phyloP scores from a whole-genome alignment of 1,140 invertebrate genomes.

The Hyles euphorbiae region DNA sequence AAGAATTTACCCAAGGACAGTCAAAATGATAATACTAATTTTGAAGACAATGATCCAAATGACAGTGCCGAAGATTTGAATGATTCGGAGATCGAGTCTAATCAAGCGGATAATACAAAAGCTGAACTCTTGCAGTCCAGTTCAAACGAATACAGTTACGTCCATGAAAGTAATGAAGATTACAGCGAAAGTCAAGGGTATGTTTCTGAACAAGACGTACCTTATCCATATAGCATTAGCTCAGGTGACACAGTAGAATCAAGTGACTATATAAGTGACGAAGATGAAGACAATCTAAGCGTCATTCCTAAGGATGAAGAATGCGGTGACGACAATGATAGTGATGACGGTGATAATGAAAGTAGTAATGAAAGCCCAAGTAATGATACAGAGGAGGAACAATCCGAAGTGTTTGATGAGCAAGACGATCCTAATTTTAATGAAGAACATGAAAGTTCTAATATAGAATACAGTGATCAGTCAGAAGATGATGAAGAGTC shows the following conservation, averaged over 20 bases:
- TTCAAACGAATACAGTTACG: slow-evolving; percentile 41
- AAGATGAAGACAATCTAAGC: slow-evolving; percentile 7
- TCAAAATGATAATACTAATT: slow-evolving; percentile 12
- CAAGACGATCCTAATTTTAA: background rate
- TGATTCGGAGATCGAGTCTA: slow-evolving; percentile 22
- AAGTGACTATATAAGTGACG: slow-evolving; percentile 6
- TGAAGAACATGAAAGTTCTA: slow-evolving; percentile 14
- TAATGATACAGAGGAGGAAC: background rate
- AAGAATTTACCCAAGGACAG: slow-evolving; percentile 3
- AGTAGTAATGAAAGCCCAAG: too few species aligned
- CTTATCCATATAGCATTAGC: background rate
- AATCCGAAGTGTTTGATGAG: background rate
- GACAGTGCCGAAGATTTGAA: slow-evolving; percentile 41
- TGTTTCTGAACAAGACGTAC: slow-evolving; percentile 2
- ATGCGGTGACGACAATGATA: slow-evolving; percentile 8
- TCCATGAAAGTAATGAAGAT: slow-evolving; percentile 14
- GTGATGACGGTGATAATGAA: slow-evolving; percentile 14
- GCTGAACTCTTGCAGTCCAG: slow-evolving; percentile 36
- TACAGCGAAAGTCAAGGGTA: slow-evolving; percentile 12
- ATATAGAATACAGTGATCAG: slow-evolving; percentile 11
- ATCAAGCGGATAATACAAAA: slow-evolving; percentile 20
- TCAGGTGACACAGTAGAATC: slow-evolving; percentile 11
- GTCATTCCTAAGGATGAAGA: slow-evolving; percentile 7
- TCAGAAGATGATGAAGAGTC: slow-evolving; percentile 24
- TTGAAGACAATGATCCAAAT: slow-evolving; percentile 27